phyloP scores from a whole-genome alignment of 2,113 vertebrate genomes.

The Microtus richardsoni region DNA sequence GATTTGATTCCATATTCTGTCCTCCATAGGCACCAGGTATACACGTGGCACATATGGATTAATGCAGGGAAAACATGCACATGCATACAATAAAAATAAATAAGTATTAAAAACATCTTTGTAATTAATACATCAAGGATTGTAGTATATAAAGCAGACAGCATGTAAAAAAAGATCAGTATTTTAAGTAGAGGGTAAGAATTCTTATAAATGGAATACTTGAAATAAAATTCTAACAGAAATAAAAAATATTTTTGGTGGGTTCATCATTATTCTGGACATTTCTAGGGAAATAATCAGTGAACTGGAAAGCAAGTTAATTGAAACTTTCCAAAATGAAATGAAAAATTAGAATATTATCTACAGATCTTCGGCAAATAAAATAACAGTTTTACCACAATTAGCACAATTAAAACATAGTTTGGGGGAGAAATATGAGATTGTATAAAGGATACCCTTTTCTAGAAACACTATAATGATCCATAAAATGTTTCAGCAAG shows the following conservation, averaged over 20 bases:
- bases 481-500: constrained; percentile 29
- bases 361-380: constrained; percentile 20
- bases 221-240: background rate
- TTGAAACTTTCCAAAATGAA: constrained; percentile 6
- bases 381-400: constrained; percentile 16
- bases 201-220: background rate
- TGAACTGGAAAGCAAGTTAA: background rate
- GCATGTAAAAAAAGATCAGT: background rate
- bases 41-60: background rate
- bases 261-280: background rate
- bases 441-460: background rate
- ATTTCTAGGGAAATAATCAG: background rate
- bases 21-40: background rate
- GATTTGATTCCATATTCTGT: background rate
- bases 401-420: constrained; percentile 3
- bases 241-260: constrained; percentile 19
- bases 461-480: background rate
- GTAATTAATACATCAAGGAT: background rate
- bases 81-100: background rate
- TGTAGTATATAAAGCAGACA: background rate
- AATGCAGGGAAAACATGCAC: background rate
- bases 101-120: background rate
- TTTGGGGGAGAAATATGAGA: constrained; percentile 41
- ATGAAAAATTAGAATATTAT: background rate
- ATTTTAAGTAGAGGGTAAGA: background rate